Evolutionary conservation across 2,888 invertebrate genomes (phyloP).

Genomic region (Calephelis perditalis): DNA sequence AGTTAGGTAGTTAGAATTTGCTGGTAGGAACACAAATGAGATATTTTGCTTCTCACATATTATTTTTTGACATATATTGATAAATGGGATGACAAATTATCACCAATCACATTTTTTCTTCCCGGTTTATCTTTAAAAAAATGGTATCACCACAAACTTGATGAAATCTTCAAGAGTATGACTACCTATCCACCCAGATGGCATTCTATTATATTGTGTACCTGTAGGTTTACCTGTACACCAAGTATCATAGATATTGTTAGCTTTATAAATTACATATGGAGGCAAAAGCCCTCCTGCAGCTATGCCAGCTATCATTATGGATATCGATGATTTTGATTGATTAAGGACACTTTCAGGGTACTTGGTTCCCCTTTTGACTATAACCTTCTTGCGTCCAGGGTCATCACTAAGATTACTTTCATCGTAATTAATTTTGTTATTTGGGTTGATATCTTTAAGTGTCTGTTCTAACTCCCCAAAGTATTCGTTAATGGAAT

Average conservation of each 20-base stretch:
- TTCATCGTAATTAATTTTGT: conserved; percentile 14
- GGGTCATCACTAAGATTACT: conserved; percentile 26
- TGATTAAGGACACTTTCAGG: conserved; percentile 32
- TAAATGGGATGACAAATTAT: neutral
- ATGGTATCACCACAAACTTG: neutral
- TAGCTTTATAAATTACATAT: conserved; percentile 52
- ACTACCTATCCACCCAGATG: conserved; percentile 43
- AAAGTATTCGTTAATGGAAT: conserved; percentile 22
- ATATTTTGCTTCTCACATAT: neutral
- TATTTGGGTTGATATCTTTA: conserved; percentile 22
- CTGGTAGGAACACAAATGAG: conserved; percentile 1
- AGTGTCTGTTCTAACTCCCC: conserved; percentile 17
- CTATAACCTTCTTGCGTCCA: conserved; percentile 29
- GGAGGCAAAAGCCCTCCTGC: conserved; percentile 32
- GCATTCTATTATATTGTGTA: conserved; percentile 35
- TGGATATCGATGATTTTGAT: conserved; percentile 38
- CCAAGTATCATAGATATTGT: conserved; percentile 45
- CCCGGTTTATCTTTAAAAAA: neutral
- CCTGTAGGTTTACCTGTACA: conserved; percentile 40
- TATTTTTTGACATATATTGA: neutral
- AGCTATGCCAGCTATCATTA: conserved; percentile 47
- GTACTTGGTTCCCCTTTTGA: conserved; percentile 38
- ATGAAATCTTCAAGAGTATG: conserved; percentile 11
- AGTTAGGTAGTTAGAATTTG: neutral
- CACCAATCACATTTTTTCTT: neutral